Percentiles rank a stretch among this genome's conserved stretches.
phyloP scores from a whole-genome alignment of 2,113 vertebrate genomes.

The Pleuronectes platessa region DNA sequence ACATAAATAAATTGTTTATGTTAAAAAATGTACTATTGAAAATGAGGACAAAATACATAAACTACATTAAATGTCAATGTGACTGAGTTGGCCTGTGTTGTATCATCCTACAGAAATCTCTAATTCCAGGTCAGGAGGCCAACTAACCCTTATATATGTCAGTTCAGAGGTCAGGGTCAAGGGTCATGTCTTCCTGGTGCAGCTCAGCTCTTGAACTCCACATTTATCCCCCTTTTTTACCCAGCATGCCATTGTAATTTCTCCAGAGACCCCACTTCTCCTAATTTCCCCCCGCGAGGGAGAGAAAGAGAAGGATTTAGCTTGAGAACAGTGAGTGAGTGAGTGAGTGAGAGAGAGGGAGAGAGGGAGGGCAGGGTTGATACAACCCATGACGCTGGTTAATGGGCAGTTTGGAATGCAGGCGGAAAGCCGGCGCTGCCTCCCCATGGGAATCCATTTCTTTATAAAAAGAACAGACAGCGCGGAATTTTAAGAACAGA shows the following conservation, averaged over 20 bases:
- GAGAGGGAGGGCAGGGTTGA: slow-evolving; percentile 57
- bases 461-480: slow-evolving; percentile 40
- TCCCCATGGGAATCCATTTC: slow-evolving; percentile 63
- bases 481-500: slow-evolving; percentile 46
- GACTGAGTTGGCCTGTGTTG: slow-evolving; percentile 26
- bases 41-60: too few relatives aligned
- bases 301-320: slow-evolving; percentile 41
- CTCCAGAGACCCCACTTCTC: slow-evolving; percentile 36
- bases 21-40: too few relatives aligned
- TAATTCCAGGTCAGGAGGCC: slow-evolving; percentile 46
- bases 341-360: slow-evolving; percentile 10
- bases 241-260: slow-evolving; percentile 47
- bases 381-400: slow-evolving; percentile 73
- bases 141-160: slow-evolving; percentile 44
- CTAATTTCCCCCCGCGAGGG: slow-evolving; percentile 44
- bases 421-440: slow-evolving; percentile 64
- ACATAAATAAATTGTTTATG: too few relatives aligned
- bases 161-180: slow-evolving; percentile 52
- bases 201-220: slow-evolving; percentile 70
- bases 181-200: slow-evolving; percentile 51
- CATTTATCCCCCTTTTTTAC: slow-evolving; percentile 57
- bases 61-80: not conserved
- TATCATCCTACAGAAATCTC: slow-evolving; percentile 36
- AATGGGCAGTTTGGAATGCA: slow-evolving; percentile 77
- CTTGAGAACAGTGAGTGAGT: slow-evolving; percentile 40